Percentiles rank a stretch among this genome's conserved stretches.
Conservation (phyloP, 2,797 vertebrate species). For the Epinephelus awoara region DNA sequence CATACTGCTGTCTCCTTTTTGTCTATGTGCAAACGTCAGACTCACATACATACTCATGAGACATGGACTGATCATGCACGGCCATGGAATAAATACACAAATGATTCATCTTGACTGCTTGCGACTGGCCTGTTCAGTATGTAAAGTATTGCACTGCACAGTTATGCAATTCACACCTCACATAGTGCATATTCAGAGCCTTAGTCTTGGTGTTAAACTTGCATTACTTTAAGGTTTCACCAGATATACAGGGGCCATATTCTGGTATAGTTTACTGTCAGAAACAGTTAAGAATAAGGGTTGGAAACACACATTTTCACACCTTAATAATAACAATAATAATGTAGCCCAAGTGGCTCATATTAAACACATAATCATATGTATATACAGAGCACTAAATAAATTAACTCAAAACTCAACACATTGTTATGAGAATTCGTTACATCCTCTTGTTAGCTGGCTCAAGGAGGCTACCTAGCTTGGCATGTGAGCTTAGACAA, state of each 20-base stretch:
- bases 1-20: conserved; percentile 48
- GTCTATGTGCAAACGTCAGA: not conserved
- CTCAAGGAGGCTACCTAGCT: not conserved
- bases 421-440: not conserved
- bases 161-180: not conserved
- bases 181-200: not conserved
- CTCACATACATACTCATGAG: not conserved
- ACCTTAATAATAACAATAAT: not conserved
- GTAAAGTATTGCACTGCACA: not conserved
- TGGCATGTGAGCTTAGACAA: not conserved
- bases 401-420: not conserved
- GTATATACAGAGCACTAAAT: not conserved
- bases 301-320: not conserved
- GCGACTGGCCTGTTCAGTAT: not conserved
- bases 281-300: too few relatives aligned
- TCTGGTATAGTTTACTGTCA: too few relatives aligned
- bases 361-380: not conserved
- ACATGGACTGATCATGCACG: not conserved
- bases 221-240: too few relatives aligned
- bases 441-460: not conserved
- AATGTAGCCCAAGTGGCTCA: not conserved
- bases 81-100: conserved; percentile 9
- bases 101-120: not conserved
- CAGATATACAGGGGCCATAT: too few relatives aligned
- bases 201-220: too few relatives aligned